Base-by-base conservation (phyloP, 1,140 invertebrate genomes). In the Drosophila pandora region DNA sequence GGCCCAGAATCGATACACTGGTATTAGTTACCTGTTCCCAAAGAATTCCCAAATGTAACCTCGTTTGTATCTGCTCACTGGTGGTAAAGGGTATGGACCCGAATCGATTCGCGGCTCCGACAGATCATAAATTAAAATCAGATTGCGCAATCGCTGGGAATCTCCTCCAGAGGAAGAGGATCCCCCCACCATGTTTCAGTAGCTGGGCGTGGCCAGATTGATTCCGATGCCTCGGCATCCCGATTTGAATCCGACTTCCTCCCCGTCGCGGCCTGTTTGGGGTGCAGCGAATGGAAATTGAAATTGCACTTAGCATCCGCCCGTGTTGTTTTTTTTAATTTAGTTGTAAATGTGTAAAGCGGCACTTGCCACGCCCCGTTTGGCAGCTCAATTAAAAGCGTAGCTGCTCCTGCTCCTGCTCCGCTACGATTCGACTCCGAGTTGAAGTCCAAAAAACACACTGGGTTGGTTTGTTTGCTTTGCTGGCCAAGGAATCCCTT, bases 261-360 rank as follows among this genome's bases (percentile, higher is more conserved):
- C 47, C 25, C 5, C 25, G 6, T 1, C 25, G 5, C 39, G 63
- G 32, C 82, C 85, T 85, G 82, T 87, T 85, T 80, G 83, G 81
- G 82, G 82, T 76, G 76, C 84, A 76, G 76, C 81, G 76, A 88
- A 88, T 88, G 83, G 79, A 88, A 88, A 88, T 88, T 88, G 83
- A 88, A 88, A 88, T 88, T 79, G 79, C 84, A 88, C 75, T 88
- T 88, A 88, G 83, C 83, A 79, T 85, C 85, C 81, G 76, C 79
- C 69, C 59, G 45, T 50, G 56, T 56, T 69, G 71, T 49, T 57
- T 62, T 58, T 70, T 54, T 53, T 58, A 87, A 87, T 87, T 88
- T 88, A 88, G 83, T 88, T 88, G 83, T 88, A 88, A 88, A 88
- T 88, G 83, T 88, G 83, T 88, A 88, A 88, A 88, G 83, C 83